Evolutionary conservation across 2,888 invertebrate species (phyloP).

Genomic region (Spialia ferax): DNA sequence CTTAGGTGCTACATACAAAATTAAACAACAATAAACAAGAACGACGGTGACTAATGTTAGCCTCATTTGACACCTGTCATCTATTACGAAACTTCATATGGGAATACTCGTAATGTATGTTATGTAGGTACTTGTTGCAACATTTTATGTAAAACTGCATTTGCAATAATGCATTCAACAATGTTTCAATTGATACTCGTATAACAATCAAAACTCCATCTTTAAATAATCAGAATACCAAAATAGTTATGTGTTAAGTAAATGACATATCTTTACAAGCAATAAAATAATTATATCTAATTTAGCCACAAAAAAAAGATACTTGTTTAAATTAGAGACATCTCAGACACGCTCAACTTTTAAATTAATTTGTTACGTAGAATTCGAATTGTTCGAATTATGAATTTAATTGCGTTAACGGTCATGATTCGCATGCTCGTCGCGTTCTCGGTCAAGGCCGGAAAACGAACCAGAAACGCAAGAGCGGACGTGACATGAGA

Average conservation of each 20-base stretch:
- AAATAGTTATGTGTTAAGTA: too few relatives aligned
- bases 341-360: too few relatives aligned
- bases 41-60: background rate
- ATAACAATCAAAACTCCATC: background rate
- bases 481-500: conserved; percentile 26
- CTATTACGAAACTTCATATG: conserved; percentile 22
- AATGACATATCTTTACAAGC: too few relatives aligned
- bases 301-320: background rate
- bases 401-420: background rate
- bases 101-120: too few relatives aligned
- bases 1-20: too few relatives aligned
- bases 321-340: too few relatives aligned
- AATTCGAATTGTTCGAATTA: background rate
- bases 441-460: conserved; percentile 36
- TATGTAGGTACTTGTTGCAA: conserved; percentile 12
- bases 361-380: too few relatives aligned
- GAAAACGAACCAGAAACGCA: conserved; percentile 24
- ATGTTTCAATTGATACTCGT: background rate
- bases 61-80: conserved; percentile 34
- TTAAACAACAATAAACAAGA: background rate
- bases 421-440: conserved; percentile 25
- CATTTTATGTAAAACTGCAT: conserved; percentile 27
- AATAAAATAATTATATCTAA: background rate
- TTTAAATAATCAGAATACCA: background rate
- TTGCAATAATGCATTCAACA: conserved; percentile 12